These are phyloP conservation scores for Melieria omissa DNA, from an alignment of 2,888 invertebrate species.

Conservation along the genomic window DNA sequence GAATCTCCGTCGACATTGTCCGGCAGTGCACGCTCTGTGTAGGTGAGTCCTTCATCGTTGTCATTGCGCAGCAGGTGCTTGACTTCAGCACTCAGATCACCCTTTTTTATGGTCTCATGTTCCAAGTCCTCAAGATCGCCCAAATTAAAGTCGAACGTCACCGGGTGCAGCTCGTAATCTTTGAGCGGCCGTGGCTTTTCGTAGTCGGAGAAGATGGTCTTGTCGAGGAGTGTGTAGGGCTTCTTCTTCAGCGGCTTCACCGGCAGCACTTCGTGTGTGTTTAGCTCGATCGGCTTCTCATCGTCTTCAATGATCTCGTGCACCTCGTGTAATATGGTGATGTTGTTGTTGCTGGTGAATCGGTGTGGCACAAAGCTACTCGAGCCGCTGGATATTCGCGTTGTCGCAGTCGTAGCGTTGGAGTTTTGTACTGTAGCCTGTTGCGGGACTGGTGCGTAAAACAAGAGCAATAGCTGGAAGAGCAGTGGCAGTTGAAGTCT, in stretches of 20 bases:
- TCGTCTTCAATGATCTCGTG: conserved; percentile 45
- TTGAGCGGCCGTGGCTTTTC: conserved; percentile 58
- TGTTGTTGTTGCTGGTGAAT: conserved; percentile 49
- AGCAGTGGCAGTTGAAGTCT: conserved; percentile 27
- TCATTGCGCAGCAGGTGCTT: conserved; percentile 55
- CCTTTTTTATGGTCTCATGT: conserved; percentile 60
- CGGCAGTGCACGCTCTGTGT: conserved; percentile 29
- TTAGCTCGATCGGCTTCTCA: conserved; percentile 54
- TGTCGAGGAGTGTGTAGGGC: conserved; percentile 57
- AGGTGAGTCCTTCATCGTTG: conserved; percentile 38
- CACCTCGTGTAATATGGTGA: conserved; percentile 58
- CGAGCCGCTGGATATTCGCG: conserved; percentile 5
- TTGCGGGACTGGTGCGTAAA: not conserved
- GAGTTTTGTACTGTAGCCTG: conserved; percentile 1
- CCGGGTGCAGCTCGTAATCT: conserved; percentile 61
- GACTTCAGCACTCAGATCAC: conserved; percentile 60
- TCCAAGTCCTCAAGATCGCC: conserved; percentile 64
- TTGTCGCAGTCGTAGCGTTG: conserved; percentile 19
- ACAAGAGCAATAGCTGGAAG: not conserved
- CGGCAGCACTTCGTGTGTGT: conserved; percentile 57
- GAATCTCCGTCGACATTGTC: conserved; percentile 1
- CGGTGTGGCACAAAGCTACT: conserved; percentile 37
- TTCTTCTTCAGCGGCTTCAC: conserved; percentile 60
- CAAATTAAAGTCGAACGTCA: conserved; percentile 64
- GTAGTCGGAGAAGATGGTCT: conserved; percentile 50